These are phyloP conservation scores for Anguilla japonica DNA, from an alignment of 2,113 vertebrate genomes.

Conservation along the genomic window DNA sequence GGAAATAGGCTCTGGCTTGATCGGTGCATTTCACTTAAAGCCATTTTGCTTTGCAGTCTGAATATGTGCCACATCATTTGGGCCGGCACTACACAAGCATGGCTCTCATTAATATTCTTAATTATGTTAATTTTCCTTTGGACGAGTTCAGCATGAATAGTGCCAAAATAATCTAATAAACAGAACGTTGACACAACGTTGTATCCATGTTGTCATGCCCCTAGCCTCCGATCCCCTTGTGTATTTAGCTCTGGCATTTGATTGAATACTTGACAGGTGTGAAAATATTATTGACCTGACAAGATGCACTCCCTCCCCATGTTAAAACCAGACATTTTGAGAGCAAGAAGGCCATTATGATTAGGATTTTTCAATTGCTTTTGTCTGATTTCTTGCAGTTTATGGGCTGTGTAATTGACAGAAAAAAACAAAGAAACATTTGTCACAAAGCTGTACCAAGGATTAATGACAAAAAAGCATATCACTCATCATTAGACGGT, in stretches of 20 bases:
- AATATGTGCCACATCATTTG: not conserved
- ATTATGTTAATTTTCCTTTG: not conserved
- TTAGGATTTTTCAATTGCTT: not conserved
- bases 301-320: not conserved
- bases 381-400: not conserved
- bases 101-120: not conserved
- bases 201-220: not conserved
- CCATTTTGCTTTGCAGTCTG: not conserved
- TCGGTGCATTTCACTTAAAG: not conserved
- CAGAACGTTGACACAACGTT: not conserved
- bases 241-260: not conserved
- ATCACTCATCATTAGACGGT: not conserved
- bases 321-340: not conserved
- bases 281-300: not conserved
- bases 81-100: not conserved
- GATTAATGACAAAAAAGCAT: not conserved
- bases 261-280: not conserved
- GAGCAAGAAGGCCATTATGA: not conserved
- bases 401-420: not conserved
- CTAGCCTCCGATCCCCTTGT: not conserved
- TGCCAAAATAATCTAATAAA: too few relatives aligned
- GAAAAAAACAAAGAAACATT: not conserved
- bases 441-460: not conserved
- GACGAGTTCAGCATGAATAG: not conserved
- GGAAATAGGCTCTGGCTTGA: not conserved